Evolutionary conservation across 2,888 invertebrate species (phyloP).

Genomic region (Apamea monoglypha): DNA sequence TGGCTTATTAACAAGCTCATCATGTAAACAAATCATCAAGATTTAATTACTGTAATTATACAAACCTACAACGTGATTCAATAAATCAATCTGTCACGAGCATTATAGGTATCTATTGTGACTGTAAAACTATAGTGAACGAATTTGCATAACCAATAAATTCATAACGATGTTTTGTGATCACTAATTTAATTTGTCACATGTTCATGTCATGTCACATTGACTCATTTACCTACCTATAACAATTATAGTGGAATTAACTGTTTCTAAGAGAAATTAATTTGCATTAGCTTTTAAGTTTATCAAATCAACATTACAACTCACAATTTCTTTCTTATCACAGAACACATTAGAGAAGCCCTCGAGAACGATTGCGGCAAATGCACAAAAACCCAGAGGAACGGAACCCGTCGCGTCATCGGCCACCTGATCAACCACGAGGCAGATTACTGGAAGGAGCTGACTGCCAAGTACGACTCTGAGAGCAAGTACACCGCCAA

Average conservation of each 20-base stretch:
- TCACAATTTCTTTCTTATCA: background rate
- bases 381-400: constrained; percentile 74
- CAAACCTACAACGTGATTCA: too few species aligned
- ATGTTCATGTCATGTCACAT: too few species aligned
- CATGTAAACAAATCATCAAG: background rate
- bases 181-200: background rate
- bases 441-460: constrained; percentile 78
- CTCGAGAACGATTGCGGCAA: constrained; percentile 74
- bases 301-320: too few species aligned
- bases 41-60: background rate
- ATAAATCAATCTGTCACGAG: background rate
- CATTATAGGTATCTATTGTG: background rate
- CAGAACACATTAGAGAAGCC: constrained; percentile 79
- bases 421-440: constrained; percentile 76
- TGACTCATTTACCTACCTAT: too few species aligned
- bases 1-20: background rate
- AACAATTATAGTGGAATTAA: background rate
- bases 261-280: background rate
- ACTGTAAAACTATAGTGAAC: background rate
- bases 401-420: constrained; percentile 74
- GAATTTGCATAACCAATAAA: background rate
- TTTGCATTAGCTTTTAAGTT: background rate
- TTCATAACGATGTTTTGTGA: background rate
- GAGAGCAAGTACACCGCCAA: constrained; percentile 74
- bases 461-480: constrained; percentile 82